Conservation (phyloP, 2,113 vertebrate genomes). For the Rhynchomys soricoides region DNA sequence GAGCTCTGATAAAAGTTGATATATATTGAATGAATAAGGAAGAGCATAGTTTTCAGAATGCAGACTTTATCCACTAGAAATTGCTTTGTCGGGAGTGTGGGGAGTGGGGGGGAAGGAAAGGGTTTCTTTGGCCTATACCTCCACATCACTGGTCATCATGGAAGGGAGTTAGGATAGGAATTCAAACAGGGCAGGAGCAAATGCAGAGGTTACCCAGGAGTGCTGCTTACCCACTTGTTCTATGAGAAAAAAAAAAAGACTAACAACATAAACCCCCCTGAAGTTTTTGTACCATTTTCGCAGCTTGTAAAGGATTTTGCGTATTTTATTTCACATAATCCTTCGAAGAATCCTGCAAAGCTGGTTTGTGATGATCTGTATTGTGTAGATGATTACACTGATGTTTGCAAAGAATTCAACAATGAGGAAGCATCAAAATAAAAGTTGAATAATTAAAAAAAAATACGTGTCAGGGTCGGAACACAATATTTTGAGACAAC, state of each 20-base stretch:
- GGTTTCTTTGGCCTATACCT: background rate
- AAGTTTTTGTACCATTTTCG: background rate
- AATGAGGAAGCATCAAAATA: background rate
- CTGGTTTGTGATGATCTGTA: background rate
- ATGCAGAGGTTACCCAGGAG: background rate
- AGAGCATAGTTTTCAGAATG: background rate
- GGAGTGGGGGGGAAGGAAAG: background rate
- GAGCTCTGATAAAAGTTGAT: background rate
- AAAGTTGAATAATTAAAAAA: background rate
- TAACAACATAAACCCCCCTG: background rate
- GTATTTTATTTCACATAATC: conserved; percentile 2
- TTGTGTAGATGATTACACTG: background rate
- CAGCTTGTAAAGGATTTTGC: background rate
- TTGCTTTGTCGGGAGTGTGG: background rate
- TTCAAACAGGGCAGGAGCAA: background rate
- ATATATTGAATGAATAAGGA: conserved; percentile 4
- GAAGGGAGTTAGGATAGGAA: background rate
- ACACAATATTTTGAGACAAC: background rate
- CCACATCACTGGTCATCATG: background rate
- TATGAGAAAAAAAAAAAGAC: background rate
- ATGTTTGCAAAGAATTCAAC: background rate
- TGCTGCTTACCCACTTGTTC: background rate
- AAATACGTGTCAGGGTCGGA: background rate
- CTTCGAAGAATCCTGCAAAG: background rate
- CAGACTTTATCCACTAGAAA: background rate